Conservation (phyloP, 2,797 vertebrate species). For the Anguilla marmorata region DNA sequence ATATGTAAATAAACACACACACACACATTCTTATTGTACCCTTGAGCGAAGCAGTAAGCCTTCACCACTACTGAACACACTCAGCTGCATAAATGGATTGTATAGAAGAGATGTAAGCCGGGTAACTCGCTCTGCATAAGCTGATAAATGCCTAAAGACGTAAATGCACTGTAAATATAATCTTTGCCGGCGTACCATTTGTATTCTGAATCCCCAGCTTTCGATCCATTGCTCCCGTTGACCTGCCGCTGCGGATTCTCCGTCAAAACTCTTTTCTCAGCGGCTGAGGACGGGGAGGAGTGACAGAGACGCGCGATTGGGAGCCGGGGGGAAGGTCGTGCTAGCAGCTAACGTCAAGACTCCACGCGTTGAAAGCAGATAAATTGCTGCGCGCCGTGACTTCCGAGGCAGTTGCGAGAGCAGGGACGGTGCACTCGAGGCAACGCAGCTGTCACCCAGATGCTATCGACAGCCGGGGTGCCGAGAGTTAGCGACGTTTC, state of each 20-base stretch:
- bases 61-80: background rate
- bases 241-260: constrained; percentile 12
- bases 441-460: constrained; percentile 34
- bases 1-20: background rate
- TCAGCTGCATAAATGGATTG: background rate
- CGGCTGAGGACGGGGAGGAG: background rate
- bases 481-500: constrained; percentile 35
- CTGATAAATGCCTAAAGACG: background rate
- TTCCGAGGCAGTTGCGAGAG: constrained; percentile 35
- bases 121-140: background rate
- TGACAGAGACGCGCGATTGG: background rate
- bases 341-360: constrained; percentile 24
- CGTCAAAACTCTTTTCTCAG: background rate
- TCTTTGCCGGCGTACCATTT: background rate
- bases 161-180: background rate
- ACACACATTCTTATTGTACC: background rate
- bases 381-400: background rate
- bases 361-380: constrained; percentile 16
- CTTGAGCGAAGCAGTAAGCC: background rate
- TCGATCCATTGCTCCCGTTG: background rate
- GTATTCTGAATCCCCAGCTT: background rate
- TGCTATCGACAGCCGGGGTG: constrained; percentile 35
- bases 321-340: background rate
- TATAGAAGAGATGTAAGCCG: background rate
- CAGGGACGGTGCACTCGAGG: constrained; percentile 33